These are phyloP conservation scores for Sander vitreus DNA, from an alignment of 2,113 vertebrate genomes.

Conservation along the genomic window DNA sequence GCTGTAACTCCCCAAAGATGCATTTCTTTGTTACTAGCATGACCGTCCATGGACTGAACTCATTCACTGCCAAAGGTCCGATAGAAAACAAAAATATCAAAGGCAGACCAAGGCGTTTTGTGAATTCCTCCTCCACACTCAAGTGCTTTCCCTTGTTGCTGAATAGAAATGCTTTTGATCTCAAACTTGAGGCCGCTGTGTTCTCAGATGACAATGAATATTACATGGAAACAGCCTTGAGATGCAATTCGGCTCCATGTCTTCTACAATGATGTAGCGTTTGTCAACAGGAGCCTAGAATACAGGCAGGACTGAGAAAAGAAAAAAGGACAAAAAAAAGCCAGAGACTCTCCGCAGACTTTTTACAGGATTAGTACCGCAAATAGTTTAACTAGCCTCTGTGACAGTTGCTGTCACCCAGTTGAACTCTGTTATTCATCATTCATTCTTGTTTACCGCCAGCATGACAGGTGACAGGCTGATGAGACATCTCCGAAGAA, in stretches of 20 bases:
- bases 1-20: slow-evolving; percentile 36
- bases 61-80: slow-evolving; percentile 55
- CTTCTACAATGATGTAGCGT: slow-evolving; percentile 60
- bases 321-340: not conserved
- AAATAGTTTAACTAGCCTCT: slow-evolving; percentile 63
- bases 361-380: slow-evolving; percentile 50
- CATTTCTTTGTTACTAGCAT: slow-evolving; percentile 24
- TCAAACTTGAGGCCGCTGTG: slow-evolving; percentile 73
- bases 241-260: slow-evolving; percentile 59
- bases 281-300: slow-evolving; percentile 68
- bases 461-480: slow-evolving; percentile 65
- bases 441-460: slow-evolving; percentile 66
- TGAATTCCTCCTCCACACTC: slow-evolving; percentile 74
- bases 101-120: slow-evolving; percentile 67
- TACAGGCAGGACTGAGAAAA: slow-evolving; percentile 16
- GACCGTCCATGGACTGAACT: slow-evolving; percentile 31
- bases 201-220: slow-evolving; percentile 81
- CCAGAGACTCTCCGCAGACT: slow-evolving; percentile 21
- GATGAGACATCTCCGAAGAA: slow-evolving; percentile 57
- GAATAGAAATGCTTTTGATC: slow-evolving; percentile 81
- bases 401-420: slow-evolving; percentile 71
- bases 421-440: slow-evolving; percentile 71
- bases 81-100: slow-evolving; percentile 76
- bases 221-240: slow-evolving; percentile 78
- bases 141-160: slow-evolving; percentile 77